Percentiles rank a stretch among this genome's conserved stretches.
Conservation (phyloP, 2,113 vertebrate genomes). For the Cololabis saira region DNA sequence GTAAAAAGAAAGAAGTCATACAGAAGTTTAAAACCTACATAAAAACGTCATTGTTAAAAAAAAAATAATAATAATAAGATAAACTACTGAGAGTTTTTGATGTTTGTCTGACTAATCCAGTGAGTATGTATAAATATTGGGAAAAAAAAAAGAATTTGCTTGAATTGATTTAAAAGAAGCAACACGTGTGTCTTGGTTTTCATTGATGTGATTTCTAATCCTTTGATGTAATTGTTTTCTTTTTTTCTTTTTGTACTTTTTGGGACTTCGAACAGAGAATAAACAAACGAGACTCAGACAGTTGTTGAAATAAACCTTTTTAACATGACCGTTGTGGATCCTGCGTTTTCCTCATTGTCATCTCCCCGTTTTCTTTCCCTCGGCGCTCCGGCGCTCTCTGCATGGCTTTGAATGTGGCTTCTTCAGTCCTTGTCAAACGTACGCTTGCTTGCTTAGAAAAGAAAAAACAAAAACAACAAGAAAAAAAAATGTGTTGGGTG, state of each 20-base stretch:
- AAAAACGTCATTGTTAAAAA: conserved; percentile 78
- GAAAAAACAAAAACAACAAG: not conserved
- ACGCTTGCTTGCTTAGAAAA: conserved; percentile 7
- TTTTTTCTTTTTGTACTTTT: conserved; percentile 92
- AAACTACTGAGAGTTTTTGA: conserved; percentile 83
- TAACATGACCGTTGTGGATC: conserved; percentile 78
- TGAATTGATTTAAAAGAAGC: conserved; percentile 81
- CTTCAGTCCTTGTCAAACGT: conserved; percentile 11
- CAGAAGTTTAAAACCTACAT: conserved; percentile 76
- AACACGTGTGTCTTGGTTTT: conserved; percentile 85
- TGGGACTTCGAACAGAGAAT: conserved; percentile 83
- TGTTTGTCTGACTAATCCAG: conserved; percentile 88
- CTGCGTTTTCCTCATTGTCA: conserved; percentile 62
- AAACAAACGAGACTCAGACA: conserved; percentile 80
- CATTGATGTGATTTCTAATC: conserved; percentile 94
- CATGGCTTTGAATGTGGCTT: conserved; percentile 70
- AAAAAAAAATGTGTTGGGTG: too few relatives aligned
- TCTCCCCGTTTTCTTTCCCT: conserved; percentile 1
- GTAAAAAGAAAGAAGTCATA: conserved; percentile 83
- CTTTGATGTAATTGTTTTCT: conserved; percentile 84
- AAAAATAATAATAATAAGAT: conserved; percentile 55
- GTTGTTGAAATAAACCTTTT: conserved; percentile 94
- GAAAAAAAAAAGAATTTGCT: conserved; percentile 71
- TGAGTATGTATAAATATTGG: conserved; percentile 86
- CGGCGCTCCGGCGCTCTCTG: conserved; percentile 33